Evolutionary conservation across 2,888 invertebrate species (phyloP).

Genomic region (Macrosoma leucophasiata): DNA sequence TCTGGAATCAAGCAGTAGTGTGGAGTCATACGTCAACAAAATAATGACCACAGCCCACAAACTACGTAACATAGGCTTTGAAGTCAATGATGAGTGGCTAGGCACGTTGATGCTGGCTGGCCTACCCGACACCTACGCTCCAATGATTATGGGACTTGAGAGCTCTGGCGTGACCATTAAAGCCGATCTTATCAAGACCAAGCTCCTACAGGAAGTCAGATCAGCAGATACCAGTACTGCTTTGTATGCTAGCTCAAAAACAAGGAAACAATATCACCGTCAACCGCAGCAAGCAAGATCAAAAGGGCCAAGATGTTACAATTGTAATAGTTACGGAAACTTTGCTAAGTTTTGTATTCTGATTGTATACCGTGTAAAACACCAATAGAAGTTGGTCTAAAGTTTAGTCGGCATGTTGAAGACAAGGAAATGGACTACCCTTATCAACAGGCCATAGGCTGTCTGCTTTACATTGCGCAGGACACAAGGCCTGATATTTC

Average conservation of each 20-base stretch:
- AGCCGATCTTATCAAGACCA: constrained; percentile 4
- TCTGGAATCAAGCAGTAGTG: constrained; percentile 10
- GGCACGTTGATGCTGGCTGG: constrained; percentile 22
- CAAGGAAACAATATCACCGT: too few relatives aligned
- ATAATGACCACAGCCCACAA: constrained; percentile 19
- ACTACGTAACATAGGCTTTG: constrained; percentile 18
- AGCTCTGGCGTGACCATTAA: constrained; percentile 7
- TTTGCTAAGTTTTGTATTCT: not conserved
- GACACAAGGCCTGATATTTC: constrained; percentile 17
- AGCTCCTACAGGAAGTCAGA: constrained; percentile 1
- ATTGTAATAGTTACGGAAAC: too few relatives aligned
- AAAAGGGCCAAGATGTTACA: too few relatives aligned
- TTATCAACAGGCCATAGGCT: constrained; percentile 9
- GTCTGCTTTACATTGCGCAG: constrained; percentile 13
- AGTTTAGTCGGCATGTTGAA: not conserved
- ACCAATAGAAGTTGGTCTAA: not conserved
- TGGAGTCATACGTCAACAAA: constrained; percentile 20
- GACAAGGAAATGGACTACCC: not conserved
- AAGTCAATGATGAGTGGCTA: constrained; percentile 24
- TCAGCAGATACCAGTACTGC: too few relatives aligned
- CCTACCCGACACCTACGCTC: constrained; percentile 18
- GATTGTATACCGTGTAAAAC: too few relatives aligned
- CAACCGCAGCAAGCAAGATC: too few relatives aligned
- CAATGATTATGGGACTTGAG: constrained; percentile 22
- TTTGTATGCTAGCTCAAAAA: too few relatives aligned